Evolutionary conservation across 1,140 invertebrate species (phyloP).

Genomic region (Trichomalopsis sarcophagae): DNA sequence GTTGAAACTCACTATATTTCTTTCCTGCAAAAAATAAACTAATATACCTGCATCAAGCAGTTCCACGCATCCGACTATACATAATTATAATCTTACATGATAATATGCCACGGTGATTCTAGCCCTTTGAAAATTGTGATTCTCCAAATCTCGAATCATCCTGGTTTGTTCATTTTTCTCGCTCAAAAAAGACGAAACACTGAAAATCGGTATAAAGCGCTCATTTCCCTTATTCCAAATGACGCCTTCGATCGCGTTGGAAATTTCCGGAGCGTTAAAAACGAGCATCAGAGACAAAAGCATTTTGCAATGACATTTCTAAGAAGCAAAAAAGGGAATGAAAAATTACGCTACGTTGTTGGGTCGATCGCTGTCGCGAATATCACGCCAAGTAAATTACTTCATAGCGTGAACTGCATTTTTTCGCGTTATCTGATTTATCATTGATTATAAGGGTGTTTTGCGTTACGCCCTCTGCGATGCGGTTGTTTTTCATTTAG

Average conservation of each 20-base stretch:
- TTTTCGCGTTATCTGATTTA: background rate
- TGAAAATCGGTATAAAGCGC: slow-evolving; percentile 12
- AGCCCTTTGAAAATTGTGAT: slow-evolving; percentile 33
- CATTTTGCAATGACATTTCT: background rate
- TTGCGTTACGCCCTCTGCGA: background rate
- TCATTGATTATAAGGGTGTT: background rate
- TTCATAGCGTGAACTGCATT: background rate
- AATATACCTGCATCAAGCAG: background rate
- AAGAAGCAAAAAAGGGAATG: background rate
- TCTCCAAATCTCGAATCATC: background rate
- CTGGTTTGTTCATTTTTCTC: background rate
- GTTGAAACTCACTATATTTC: slow-evolving; percentile 50
- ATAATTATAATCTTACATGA: background rate
- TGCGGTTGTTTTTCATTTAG: too few relatives aligned
- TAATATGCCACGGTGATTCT: slow-evolving; percentile 1
- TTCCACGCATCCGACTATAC: too few relatives aligned
- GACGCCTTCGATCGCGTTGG: background rate
- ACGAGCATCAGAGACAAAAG: background rate
- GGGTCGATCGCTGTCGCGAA: too few relatives aligned
- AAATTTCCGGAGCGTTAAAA: background rate
- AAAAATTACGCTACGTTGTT: background rate
- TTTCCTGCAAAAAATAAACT: slow-evolving; percentile 40
- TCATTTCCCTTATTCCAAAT: slow-evolving; percentile 30
- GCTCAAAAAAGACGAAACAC: background rate
- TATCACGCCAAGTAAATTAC: too few relatives aligned